Base-by-base conservation (phyloP, 1,140 invertebrate species). In the Sycophila sp. region DNA sequence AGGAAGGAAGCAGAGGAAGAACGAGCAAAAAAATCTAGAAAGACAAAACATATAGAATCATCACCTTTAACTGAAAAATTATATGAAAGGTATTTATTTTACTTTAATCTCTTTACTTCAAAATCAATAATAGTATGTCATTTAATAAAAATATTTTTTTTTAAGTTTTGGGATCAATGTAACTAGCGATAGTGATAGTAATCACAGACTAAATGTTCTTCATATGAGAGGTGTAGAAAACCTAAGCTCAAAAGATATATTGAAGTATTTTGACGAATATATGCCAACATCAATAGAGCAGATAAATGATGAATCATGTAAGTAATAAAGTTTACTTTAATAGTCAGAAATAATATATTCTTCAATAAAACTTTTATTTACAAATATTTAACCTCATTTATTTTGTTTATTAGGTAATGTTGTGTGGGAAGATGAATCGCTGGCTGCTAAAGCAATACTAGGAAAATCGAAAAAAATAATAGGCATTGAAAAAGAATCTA, bases 241-340 rank as follows among this genome's bases (percentile, higher is more conserved):
- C 15, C 90, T 95, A 87, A 91, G 86, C 72, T 93, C 91, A 32
- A 89, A 91, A 81, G 93, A 95, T 83, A 88, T 95, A 28, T 92
- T 95, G 78, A 88, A 89, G 73, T 95, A 94, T 83, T 93, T 95
- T 77, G 86, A 89, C 79, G 89, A 92, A 72, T 94, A 92, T 86
- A 88, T 89, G 63, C 93, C 94, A 38, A 85, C 89, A 5, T 89
- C 89, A 2, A 87, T 95, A 42, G 94, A 96, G 83, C 94, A 93
- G 93, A 90, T 95, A 64, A 92, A 93, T 87, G 90, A 94, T 81
- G 83, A 87, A 62, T 92, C 92, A 68, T 95, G 93, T 92, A 87
- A 83, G 87, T 59, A 28, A 59, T 15, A 11, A n/a, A n/a, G n/a
- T n/a, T n/a, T n/a, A n/a, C n/a, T n/a, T n/a, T n/a, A n/a, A n/a